These are phyloP conservation scores for Rhingia campestris DNA, from an alignment of 2,888 invertebrate species.

Conservation along the genomic window DNA sequence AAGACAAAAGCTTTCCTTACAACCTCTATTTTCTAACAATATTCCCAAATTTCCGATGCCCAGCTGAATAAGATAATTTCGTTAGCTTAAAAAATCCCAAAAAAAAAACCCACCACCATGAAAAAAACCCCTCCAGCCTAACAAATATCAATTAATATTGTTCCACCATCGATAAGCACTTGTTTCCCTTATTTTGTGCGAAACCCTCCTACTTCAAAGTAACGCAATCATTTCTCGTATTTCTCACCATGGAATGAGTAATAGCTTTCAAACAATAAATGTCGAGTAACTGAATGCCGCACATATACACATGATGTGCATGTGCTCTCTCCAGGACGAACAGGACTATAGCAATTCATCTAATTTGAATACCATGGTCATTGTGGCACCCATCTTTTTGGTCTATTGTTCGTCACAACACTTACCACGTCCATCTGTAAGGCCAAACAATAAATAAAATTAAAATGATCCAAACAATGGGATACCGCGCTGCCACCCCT, in stretches of 20 bases:
- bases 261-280: conserved; percentile 74
- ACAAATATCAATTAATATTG: conserved; percentile 72
- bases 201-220: conserved; percentile 33
- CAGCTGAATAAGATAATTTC: too few relatives aligned
- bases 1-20: too few relatives aligned
- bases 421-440: conserved; percentile 43
- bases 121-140: background rate
- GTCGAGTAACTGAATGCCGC: conserved; percentile 52
- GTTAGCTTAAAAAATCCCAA: too few relatives aligned
- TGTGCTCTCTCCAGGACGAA: conserved; percentile 17
- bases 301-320: conserved; percentile 4
- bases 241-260: conserved; percentile 61
- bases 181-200: conserved; percentile 13
- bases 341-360: conserved; percentile 61
- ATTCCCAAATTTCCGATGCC: too few relatives aligned
- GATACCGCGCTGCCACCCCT: conserved; percentile 44
- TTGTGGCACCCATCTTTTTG: conserved; percentile 70
- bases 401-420: conserved; percentile 67
- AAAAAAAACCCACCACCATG: background rate
- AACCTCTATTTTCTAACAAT: too few relatives aligned
- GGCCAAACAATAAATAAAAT: conserved; percentile 83
- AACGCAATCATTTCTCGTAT: conserved; percentile 2
- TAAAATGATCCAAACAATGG: conserved; percentile 83
- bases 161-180: conserved; percentile 62
- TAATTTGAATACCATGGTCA: conserved; percentile 73